A percentile compares a stretch with the other conserved stretches of the same genome.
Conservation (phyloP, 2,113 vertebrate species). For the Dinomys branickii region DNA sequence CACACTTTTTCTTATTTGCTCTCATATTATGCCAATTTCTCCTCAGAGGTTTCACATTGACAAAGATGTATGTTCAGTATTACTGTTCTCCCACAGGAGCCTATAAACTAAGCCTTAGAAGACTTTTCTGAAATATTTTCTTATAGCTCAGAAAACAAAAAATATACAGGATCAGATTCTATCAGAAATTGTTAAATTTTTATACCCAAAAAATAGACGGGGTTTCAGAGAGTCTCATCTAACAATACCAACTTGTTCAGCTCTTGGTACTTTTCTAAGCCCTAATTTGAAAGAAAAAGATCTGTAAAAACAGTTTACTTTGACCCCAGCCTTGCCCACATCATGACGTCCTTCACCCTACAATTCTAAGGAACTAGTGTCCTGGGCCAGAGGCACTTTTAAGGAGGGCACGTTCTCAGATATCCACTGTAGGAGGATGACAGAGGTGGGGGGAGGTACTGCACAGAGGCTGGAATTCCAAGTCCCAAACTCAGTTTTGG, state of each 20-base stretch:
- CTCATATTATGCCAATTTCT: background rate
- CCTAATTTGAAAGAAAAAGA: background rate
- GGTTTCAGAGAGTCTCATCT: slow-evolving; percentile 1
- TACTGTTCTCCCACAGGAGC: background rate
- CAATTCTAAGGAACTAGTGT: background rate
- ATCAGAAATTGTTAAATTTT: slow-evolving; percentile 2
- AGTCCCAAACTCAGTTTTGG: background rate
- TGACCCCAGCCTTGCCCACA: background rate
- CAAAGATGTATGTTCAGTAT: background rate
- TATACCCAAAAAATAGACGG: background rate
- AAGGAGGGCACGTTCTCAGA: background rate
- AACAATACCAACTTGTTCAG: background rate
- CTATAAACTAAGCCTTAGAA: background rate
- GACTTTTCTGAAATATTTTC: slow-evolving; percentile 33
- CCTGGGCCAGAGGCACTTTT: background rate
- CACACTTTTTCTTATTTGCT: background rate
- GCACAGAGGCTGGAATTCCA: background rate
- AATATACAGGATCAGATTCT: background rate
- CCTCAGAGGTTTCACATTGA: background rate
- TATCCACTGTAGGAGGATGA: background rate
- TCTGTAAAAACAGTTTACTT: background rate
- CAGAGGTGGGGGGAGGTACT: background rate
- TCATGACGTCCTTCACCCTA: background rate
- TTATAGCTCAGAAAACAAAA: slow-evolving; percentile 33
- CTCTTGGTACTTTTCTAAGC: background rate